Evolutionary conservation across 2,888 invertebrate species (phyloP), one percentile per base, ranked within the genome.

Genomic region (Rhogogaster chlorosoma): DNA sequence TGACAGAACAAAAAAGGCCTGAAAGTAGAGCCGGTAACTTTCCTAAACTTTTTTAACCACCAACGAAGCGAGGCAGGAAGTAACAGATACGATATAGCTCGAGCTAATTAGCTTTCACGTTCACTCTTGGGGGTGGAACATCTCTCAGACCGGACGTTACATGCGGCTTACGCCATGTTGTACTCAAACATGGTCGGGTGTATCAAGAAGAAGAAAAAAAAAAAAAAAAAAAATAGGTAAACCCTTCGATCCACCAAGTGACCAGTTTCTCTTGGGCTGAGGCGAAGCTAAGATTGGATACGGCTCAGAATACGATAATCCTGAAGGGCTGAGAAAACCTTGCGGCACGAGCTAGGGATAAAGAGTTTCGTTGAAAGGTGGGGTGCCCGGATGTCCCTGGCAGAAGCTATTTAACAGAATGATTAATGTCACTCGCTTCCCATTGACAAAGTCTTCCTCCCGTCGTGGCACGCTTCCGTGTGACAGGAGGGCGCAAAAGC

Each of bases 391-490:
- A 42, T 42, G 42, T 42, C 73, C 38, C 38, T 42, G 42, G 73
- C 73, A 73, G 38, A 12, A 73, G 73, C 38, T 73, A 38, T 73
- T 73, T 73, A 73, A 73, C 73, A 42, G 73, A 73, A 73, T 73
- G 73, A 73, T 73, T 73, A 73, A 73, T 73, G 73, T 73, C 73
- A 73, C 26, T 73, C 73, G 73, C 26, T 73, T 73, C 42, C 26
- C 73, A 73, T 73, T 73, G 73, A 73, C 73, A 73, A 73, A 73
- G 73, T 73, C 73, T 73, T 73, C 73, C 38, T 73, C 73, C 42
- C 73, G 5, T 42, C 5, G 7, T 15, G 32, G 18, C 18, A 32
- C 29, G 26, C 73, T n/a, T 42, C 1, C 9, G 73, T 10, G 42
- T 26, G 73, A 73, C 73, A 73, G 42, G 73, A 73, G 42, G 73